Conservation (phyloP, 2,888 invertebrate species). For the Darwinula stevensoni region DNA sequence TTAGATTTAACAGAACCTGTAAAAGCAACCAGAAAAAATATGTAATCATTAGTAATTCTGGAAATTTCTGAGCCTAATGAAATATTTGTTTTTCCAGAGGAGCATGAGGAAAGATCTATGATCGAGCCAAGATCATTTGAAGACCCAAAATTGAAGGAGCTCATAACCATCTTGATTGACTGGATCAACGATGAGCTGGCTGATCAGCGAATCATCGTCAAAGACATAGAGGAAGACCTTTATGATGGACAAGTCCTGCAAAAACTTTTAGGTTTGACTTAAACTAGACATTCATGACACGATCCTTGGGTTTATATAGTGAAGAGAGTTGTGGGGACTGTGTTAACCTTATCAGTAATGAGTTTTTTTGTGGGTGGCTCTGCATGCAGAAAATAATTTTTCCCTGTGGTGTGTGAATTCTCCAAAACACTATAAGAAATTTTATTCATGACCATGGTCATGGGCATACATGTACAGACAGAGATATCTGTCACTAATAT, state of each 20-base stretch:
- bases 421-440: too few relatives aligned
- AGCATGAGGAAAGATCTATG: conserved; percentile 87
- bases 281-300: not conserved
- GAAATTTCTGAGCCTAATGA: conserved; percentile 4
- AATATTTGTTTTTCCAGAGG: conserved; percentile 27
- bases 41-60: too few relatives aligned
- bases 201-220: conserved; percentile 80
- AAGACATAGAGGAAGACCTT: conserved; percentile 80
- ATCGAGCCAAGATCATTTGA: conserved; percentile 64
- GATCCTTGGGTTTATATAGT: too few relatives aligned
- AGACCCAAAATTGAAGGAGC: conserved; percentile 52
- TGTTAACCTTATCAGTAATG: too few relatives aligned
- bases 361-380: too few relatives aligned
- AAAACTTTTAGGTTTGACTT: conserved; percentile 25
- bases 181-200: conserved; percentile 98
- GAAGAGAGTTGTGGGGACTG: too few relatives aligned
- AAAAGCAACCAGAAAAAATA: too few relatives aligned
- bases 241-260: conserved; percentile 81
- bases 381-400: too few relatives aligned
- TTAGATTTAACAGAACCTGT: not conserved
- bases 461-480: too few relatives aligned
- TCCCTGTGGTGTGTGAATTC: too few relatives aligned
- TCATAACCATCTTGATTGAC: conserved; percentile 61
- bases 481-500: too few relatives aligned
- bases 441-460: too few relatives aligned